Evolutionary conservation across 1,140 invertebrate species (phyloP).

Genomic region (Nephila pilipes): DNA sequence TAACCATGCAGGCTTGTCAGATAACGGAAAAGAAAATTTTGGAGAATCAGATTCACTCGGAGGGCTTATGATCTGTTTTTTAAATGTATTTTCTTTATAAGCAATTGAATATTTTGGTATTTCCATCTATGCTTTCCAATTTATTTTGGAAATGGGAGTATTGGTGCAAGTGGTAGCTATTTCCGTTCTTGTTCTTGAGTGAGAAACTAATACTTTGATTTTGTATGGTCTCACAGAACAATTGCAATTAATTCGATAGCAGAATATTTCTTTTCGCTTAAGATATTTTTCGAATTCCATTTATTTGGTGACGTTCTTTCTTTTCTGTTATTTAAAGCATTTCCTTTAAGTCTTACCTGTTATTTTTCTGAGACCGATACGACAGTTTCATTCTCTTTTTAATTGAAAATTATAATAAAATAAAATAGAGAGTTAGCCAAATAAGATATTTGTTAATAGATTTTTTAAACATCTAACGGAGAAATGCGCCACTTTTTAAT

Average conservation of each 20-base stretch:
- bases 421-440: too few relatives aligned
- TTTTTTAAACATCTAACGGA: too few relatives aligned
- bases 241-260: background rate
- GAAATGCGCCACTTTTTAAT: too few relatives aligned
- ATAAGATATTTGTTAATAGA: too few relatives aligned
- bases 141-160: background rate
- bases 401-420: too few relatives aligned
- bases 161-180: background rate
- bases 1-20: conserved; percentile 42
- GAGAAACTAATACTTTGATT: background rate
- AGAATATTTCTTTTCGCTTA: background rate
- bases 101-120: conserved; percentile 22
- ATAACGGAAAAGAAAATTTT: conserved; percentile 37
- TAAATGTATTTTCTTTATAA: conserved; percentile 35
- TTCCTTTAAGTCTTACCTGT: too few relatives aligned
- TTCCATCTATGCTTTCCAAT: background rate
- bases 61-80: conserved; percentile 44
- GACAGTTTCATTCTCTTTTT: too few relatives aligned
- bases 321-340: too few relatives aligned
- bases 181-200: background rate
- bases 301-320: too few relatives aligned
- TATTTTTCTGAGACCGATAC: too few relatives aligned
- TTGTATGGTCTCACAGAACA: background rate
- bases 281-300: background rate
- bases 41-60: conserved; percentile 12